Percentiles rank a stretch among this genome's conserved stretches.
Evolutionary conservation across 2,113 vertebrate genomes (phyloP).

Genomic region (Puma concolor): DNA sequence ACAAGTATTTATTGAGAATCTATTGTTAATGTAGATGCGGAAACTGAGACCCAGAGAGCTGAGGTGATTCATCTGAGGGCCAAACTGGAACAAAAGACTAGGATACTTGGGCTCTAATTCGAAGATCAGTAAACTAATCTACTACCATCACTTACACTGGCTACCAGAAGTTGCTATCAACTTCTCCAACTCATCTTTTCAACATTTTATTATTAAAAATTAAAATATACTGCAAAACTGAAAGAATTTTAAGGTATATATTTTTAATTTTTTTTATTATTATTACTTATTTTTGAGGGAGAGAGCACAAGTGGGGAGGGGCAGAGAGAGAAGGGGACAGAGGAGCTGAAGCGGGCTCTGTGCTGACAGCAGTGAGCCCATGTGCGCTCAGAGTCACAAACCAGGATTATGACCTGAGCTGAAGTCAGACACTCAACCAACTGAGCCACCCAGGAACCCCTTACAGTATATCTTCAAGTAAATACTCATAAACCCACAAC

Average conservation of each 20-base stretch:
- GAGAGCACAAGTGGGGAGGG: too few relatives aligned
- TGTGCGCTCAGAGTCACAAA: too few relatives aligned
- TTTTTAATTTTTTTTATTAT: too few relatives aligned
- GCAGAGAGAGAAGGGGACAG: too few relatives aligned
- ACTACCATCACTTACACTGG: not conserved
- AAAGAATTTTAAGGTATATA: not conserved
- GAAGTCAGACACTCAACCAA: too few relatives aligned
- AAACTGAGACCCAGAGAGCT: not conserved
- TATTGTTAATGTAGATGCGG: not conserved
- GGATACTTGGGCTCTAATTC: not conserved
- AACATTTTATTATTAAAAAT: not conserved
- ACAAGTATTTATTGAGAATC: not conserved
- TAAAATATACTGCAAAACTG: not conserved
- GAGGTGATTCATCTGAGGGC: fast-evolving
- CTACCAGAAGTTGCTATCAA: not conserved
- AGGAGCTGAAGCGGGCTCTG: too few relatives aligned
- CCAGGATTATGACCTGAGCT: too few relatives aligned
- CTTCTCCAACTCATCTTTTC: not conserved
- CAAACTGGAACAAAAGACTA: not conserved
- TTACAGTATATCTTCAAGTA: not conserved
- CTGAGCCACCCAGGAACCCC: too few relatives aligned
- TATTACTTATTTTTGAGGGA: too few relatives aligned
- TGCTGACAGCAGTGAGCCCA: too few relatives aligned
- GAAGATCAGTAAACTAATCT: fast-evolving
- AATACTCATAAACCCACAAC: not conserved